Base-by-base conservation (phyloP, 1,140 invertebrate species). In the Dinothrombium tinctorium region DNA sequence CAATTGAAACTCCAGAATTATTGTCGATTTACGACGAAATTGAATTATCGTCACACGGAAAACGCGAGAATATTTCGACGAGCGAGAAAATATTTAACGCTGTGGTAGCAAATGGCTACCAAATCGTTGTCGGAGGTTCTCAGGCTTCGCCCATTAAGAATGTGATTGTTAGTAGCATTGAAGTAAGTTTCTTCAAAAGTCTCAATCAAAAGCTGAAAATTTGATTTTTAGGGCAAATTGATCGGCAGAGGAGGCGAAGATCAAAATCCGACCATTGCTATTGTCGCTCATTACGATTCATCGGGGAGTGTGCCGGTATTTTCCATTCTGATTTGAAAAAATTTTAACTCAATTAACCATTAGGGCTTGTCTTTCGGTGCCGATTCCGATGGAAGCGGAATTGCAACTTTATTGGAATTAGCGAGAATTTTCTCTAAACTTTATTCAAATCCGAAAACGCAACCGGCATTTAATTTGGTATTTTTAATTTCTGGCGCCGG, bases 281-380 rank as follows among this genome's bases (percentile, higher is more conserved):
- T 96, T 47, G 79, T 87, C 15, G 77, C 87, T 4, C 80, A 94
- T 64, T 89, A 95, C 53, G 89, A 96, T 56, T 74, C 80, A 22
- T 73, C 75, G 55, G 80, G 76, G 39, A 61, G 81, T 41, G 76
- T 77, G 23, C 83, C 89, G 29, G 86, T 92, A 65, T 73, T 68
- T 67, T 42, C 42, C 41, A 28, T 44, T 23, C 14, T 48, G 8
- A 2, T 29, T 11, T 29, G 15, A 15, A 29, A 44, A 7, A 32
- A n/a, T 22, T 6, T 42, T 22, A 3, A 41, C 29, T 41, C 21
- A 25, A 32, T 46, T 43, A 31, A 43, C 33, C 36, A 12, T 48
- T 52, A 86, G 80, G 76, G 76, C 44, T 53, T 92, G 19, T 70
- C 82, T 8, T 68, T 66, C 59, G 86, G 84, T 26, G 73, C 74